Evolutionary conservation across 2,888 invertebrate genomes (phyloP).

Genomic region (Anthoptus insignis): DNA sequence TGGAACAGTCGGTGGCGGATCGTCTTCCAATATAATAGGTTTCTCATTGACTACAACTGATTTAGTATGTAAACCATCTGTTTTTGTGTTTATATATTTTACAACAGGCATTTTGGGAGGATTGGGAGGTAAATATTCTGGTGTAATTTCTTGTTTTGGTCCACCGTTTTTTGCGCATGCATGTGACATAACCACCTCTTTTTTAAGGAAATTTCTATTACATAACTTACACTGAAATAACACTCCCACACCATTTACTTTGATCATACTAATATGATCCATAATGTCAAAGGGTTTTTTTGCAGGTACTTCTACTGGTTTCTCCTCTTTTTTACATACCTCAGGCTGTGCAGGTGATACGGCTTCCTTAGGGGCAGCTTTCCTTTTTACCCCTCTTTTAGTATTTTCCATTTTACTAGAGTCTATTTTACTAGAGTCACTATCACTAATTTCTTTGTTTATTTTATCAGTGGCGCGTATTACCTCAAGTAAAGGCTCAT

Average conservation of each 20-base stretch:
- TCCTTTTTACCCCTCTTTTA: slow-evolving; percentile 42
- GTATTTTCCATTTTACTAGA: slow-evolving; percentile 36
- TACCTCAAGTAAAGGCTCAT: slow-evolving; percentile 41
- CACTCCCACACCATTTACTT: slow-evolving; percentile 79
- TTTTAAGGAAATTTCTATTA: slow-evolving; percentile 78
- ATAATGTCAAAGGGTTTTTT: slow-evolving; percentile 70
- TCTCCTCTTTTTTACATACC: slow-evolving; percentile 15
- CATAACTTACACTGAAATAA: slow-evolving; percentile 80
- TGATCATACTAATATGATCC: slow-evolving; percentile 78
- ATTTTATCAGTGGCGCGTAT: slow-evolving; percentile 21
- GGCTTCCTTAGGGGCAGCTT: slow-evolving; percentile 35
- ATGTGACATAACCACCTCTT: slow-evolving; percentile 73
- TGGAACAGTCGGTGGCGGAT: slow-evolving; percentile 43
- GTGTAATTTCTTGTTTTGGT: slow-evolving; percentile 64
- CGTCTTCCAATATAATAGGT: slow-evolving; percentile 45
- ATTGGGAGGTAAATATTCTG: slow-evolving; percentile 58
- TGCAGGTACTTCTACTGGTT: slow-evolving; percentile 12
- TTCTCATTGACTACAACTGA: slow-evolving; percentile 50
- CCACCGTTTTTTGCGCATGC: slow-evolving; percentile 76
- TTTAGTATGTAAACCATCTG: slow-evolving; percentile 58
- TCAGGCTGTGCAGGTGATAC: not conserved
- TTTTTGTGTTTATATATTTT: slow-evolving; percentile 74
- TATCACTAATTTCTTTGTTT: slow-evolving; percentile 27
- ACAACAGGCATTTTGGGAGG: slow-evolving; percentile 70
- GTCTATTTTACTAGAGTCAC: no score